phyloP scores from a whole-genome alignment of 2,888 invertebrate species.

The Gari tellinella region DNA sequence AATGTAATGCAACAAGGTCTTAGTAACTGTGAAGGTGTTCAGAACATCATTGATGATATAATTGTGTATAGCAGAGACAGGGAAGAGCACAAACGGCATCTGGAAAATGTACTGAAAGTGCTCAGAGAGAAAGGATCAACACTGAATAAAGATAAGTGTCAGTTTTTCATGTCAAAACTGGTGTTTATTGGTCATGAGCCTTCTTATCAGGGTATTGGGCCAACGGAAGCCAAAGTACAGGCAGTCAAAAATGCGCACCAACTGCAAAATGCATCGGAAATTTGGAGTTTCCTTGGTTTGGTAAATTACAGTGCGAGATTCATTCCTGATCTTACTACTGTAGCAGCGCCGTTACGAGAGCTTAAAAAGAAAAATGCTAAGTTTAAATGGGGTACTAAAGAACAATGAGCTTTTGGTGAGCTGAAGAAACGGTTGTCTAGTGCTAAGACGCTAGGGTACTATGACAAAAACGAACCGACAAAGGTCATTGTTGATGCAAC shows the following conservation, averaged over 20 bases:
- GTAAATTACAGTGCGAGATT: constrained; percentile 35
- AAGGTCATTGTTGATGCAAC: no score
- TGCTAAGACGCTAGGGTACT: no score
- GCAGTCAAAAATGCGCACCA: constrained; percentile 32
- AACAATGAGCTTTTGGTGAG: constrained; percentile 16
- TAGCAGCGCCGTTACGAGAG: no score
- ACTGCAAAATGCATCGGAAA: constrained; percentile 40
- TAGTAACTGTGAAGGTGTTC: constrained; percentile 39
- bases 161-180: constrained; percentile 56
- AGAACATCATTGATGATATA: constrained; percentile 33
- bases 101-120: no score
- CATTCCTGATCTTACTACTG: constrained; percentile 56
- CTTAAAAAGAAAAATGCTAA: constrained; percentile 25
- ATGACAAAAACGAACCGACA: no score
- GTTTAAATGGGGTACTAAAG: constrained; percentile 27
- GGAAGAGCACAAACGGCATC: no score
- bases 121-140: constrained; percentile 53
- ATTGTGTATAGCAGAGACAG: no score
- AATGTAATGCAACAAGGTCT: constrained; percentile 31
- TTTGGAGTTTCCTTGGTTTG: no score
- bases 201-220: constrained; percentile 36
- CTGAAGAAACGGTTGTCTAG: constrained; percentile 26
- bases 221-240: constrained; percentile 30
- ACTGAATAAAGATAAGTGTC: constrained; percentile 55
- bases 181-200: constrained; percentile 45